Evolutionary conservation across 2,888 invertebrate species (phyloP), one percentile per base, ranked within the genome.

Genomic region (Harpalus rufipes): DNA sequence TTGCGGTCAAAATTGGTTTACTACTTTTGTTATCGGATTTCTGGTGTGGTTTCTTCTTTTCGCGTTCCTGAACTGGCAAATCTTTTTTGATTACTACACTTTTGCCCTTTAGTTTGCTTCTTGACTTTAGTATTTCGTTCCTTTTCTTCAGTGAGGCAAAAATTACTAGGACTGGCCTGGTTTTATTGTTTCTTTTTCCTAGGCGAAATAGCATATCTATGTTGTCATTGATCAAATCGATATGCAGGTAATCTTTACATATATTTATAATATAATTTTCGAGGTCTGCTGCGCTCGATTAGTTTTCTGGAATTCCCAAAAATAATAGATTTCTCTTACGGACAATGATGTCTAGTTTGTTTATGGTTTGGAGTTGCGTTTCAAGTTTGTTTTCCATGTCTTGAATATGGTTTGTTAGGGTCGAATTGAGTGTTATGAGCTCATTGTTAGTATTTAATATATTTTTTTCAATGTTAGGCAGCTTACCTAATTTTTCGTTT

Each of bases 191-290:
- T 58, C 16, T 58, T 16, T 16, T 58, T 58, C 14, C 58, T 4
- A 58, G 16, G n/a, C 58, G 58, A 16, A 58, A 58, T 58, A 16
- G 7, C 58, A 58, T 58, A 58, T 58, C 58, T n/a, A 58, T 58
- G 12, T 44, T 44, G 10, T 44, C 44, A 4, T 10, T 10, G 44
- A 4, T 10, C 44, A 44, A 10, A 1, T 44, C 10, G 1, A 44
- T 44, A 3, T 44, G 44, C 10, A 44, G 44, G 44, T 44, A 44
- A 44, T 44, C 44, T 44, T 44, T 44, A 4, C 44, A 44, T 44
- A 44, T 44, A 4, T 2, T 44, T 44, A 44, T 44, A 44, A 44
- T 44, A 44, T 44, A 3, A 10, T 44, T 44, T 44, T 44, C 1
- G 44, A 44, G 44, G 44, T 44, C 44, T 44, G 44, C 44, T 44